Evolutionary conservation across 2,113 vertebrate genomes (phyloP).

Genomic region (Acanthisitta chloris): DNA sequence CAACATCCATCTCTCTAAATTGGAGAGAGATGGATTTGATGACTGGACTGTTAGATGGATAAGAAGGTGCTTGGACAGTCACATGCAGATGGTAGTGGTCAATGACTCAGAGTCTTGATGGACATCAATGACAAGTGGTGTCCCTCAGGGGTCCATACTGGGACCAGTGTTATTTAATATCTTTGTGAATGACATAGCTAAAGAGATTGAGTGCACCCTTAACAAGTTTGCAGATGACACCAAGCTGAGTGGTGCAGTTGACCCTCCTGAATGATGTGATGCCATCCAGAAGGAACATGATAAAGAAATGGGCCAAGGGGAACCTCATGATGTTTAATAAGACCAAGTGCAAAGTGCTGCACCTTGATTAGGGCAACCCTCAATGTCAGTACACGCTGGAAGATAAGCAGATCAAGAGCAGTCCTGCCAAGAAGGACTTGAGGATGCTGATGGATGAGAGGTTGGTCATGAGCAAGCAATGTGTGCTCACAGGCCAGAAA

Average conservation of each 20-base stretch:
- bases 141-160: not conserved
- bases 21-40: not conserved
- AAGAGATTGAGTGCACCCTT: not conserved
- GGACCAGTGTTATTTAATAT: not conserved
- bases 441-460: not conserved
- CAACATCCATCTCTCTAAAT: not conserved
- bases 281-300: not conserved
- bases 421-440: not conserved
- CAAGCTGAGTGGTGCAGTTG: not conserved
- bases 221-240: not conserved
- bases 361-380: not conserved
- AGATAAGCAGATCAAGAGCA: not conserved
- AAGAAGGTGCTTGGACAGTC: not conserved
- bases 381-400: accelerated
- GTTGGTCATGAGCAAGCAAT: not conserved
- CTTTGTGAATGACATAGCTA: not conserved
- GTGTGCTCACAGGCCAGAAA: not conserved
- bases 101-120: not conserved
- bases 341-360: not conserved
- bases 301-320: not conserved
- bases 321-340: not conserved
- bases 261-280: not conserved
- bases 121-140: not conserved
- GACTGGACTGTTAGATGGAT: not conserved
- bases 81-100: not conserved